phyloP scores from a whole-genome alignment of 2,888 invertebrate genomes.

The Ichneumoninae sp. region DNA sequence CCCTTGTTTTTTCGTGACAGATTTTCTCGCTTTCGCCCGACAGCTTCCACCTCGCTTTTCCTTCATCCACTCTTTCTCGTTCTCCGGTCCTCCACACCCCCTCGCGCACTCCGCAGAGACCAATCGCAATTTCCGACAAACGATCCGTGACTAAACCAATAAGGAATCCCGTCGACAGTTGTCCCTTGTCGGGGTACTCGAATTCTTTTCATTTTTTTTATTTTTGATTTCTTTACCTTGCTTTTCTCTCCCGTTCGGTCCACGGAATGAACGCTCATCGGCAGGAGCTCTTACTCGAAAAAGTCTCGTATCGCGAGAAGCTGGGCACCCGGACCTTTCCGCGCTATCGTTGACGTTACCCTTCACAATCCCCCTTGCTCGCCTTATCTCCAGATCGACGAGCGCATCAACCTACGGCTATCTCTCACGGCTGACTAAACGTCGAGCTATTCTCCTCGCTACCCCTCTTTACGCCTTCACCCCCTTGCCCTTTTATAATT shows the following conservation, averaged over 20 bases:
- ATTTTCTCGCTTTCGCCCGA: conserved; percentile 31
- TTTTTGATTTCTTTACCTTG: conserved; percentile 8
- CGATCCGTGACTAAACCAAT: conserved; percentile 80
- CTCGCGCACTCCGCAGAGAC: conserved; percentile 63
- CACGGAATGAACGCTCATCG: background rate
- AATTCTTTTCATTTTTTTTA: conserved; percentile 16
- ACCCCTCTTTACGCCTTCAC: background rate
- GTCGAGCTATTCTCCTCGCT: conserved; percentile 53
- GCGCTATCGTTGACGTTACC: conserved; percentile 1
- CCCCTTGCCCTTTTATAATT: background rate
- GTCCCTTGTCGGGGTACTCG: conserved; percentile 25
- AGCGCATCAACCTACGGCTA: conserved; percentile 30
- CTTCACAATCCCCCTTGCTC: background rate
- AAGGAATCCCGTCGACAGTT: conserved; percentile 70
- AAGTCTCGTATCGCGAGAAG: background rate
- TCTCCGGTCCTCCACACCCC: background rate
- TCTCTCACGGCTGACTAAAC: conserved; percentile 62
- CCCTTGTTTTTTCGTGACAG: conserved; percentile 8
- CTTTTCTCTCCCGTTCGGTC: conserved; percentile 5
- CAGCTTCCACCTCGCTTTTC: background rate
- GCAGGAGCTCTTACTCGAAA: too few species aligned
- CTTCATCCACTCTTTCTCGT: background rate
- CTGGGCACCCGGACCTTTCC: background rate
- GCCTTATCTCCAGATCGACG: conserved; percentile 17
- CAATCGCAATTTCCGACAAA: conserved; percentile 73